Conservation (phyloP, 2,797 vertebrate species). For the Oreortyx pictus region DNA sequence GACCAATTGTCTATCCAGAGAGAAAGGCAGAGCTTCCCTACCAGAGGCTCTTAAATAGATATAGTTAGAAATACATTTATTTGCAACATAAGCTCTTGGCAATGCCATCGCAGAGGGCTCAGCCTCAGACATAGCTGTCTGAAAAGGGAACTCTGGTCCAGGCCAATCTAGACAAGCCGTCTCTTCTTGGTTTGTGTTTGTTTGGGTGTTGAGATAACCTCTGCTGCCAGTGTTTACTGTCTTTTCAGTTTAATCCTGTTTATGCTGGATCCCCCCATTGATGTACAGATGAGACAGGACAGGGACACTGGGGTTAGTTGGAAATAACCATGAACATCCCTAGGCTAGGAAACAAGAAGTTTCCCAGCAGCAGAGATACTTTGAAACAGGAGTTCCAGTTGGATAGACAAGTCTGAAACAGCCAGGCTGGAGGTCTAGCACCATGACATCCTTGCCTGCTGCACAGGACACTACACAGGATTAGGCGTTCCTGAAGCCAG, state of each 20-base stretch:
- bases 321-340: neutral
- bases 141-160: fast-evolving
- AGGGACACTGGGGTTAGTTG: neutral
- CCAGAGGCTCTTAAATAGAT: neutral
- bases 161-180: neutral
- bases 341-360: neutral
- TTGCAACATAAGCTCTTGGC: neutral
- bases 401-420: neutral
- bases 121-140: neutral
- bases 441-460: fast-evolving
- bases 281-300: neutral
- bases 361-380: neutral
- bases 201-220: neutral
- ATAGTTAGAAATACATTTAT: fast-evolving
- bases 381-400: neutral
- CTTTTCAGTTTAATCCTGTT: neutral
- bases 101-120: neutral
- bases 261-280: neutral
- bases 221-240: neutral
- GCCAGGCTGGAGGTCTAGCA: neutral
- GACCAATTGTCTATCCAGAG: neutral
- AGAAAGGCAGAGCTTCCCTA: neutral
- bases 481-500: neutral
- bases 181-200: neutral
- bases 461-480: fast-evolving